A percentile compares a stretch with the other conserved stretches of the same genome.
phyloP scores from a whole-genome alignment of 2,888 invertebrate genomes.

The Digitonthophagus gazella region DNA sequence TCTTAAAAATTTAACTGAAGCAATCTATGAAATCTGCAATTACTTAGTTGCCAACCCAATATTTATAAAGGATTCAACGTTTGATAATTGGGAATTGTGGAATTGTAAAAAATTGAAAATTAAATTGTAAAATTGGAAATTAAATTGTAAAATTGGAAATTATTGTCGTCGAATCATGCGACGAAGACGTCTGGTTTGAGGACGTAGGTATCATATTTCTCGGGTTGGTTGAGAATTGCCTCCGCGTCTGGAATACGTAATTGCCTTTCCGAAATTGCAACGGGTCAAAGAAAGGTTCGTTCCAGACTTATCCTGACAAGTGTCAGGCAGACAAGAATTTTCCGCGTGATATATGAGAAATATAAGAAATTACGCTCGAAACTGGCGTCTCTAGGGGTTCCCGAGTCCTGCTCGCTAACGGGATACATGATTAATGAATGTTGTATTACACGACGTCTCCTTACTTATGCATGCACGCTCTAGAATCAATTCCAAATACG shows the following conservation, averaged over 20 bases:
- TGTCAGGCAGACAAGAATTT: constrained; percentile 40
- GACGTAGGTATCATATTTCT: constrained; percentile 51
- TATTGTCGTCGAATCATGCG: no score
- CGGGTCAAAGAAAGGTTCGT: constrained; percentile 31
- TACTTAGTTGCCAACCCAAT: no score
- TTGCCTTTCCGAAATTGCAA: constrained; percentile 49
- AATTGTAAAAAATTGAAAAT: no score
- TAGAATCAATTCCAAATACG: constrained; percentile 36
- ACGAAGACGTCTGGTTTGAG: background rate
- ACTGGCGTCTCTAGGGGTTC: constrained; percentile 14
- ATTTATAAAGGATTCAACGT: no score
- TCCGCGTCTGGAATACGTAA: constrained; percentile 51
- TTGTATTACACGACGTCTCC: constrained; percentile 38
- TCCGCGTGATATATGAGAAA: constrained; percentile 50
- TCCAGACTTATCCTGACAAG: constrained; percentile 40
- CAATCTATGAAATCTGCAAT: no score
- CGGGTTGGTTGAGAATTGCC: constrained; percentile 49
- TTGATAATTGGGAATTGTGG: no score
- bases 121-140: no score
- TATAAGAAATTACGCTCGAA: constrained; percentile 45
- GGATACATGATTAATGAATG: constrained; percentile 47
- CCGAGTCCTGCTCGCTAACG: constrained; percentile 39
- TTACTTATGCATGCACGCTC: constrained; percentile 44
- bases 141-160: no score
- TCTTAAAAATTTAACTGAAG: no score